Evolutionary conservation across 1,140 invertebrate species (phyloP), one percentile per base, ranked within the genome.

Genomic region (Camponotus floridanus): DNA sequence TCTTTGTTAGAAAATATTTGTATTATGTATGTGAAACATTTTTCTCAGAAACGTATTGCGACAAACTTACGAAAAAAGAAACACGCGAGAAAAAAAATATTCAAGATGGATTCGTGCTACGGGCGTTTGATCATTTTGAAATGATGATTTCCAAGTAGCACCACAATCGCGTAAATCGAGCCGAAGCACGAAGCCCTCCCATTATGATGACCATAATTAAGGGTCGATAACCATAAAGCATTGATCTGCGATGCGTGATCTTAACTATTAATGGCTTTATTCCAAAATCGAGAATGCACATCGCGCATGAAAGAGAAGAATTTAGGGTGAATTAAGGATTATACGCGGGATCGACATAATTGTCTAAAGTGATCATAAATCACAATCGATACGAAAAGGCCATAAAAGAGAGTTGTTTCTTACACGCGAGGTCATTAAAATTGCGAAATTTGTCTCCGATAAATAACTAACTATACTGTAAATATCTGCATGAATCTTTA

Each of bases 191-290:
- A 78, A 39, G 1, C 74, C 76, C 62, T 61, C 64, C n/a, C 31
- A 18, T 67, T 71, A 61, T 78, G 83, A 89, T 42, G 65, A 88
- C 65, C 57, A n/a, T 86, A 71, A 89, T 89, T 74, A 83, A 78
- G 68, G 26, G 21, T 61, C 61, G 21, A 76, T 86, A 71, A 73
- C 33, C 57, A 76, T 70, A 78, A 86, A 81, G 48, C n/a, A 85
- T 76, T 15, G 42, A 45, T 61, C 61, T 55, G 57, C 36, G 42
- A 76, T 78, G 51, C 78, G 51, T 62, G 87, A 84, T 57, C 48
- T 26, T 26, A 64, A 42, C 55, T 86, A 76, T 70, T 85, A 80
- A 88, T 87, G 67, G 55, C 74, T 88, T 73, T 51, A 88, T 88
- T 62, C 3, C 3, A 11, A 13, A 42, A 84, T 51, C 15, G 11